A percentile compares a stretch with the other conserved stretches of the same genome.
These are phyloP conservation scores for Phaenicophaeus curvirostris DNA, from an alignment of 2,797 vertebrate species.

Conservation along the genomic window DNA sequence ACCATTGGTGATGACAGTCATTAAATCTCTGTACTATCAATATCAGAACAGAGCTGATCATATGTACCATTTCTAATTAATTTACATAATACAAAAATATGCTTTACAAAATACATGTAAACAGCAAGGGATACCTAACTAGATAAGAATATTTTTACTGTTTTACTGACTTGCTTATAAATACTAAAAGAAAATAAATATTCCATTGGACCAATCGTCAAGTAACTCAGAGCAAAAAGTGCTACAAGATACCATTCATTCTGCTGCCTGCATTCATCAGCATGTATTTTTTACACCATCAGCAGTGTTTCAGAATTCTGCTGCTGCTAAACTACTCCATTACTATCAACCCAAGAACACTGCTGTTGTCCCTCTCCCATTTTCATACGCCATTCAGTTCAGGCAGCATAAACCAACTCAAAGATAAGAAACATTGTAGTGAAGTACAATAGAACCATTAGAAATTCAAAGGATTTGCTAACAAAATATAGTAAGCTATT, in stretches of 20 bases:
- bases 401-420: neutral
- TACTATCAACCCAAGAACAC: neutral
- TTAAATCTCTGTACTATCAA: constrained; percentile 14
- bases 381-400: neutral
- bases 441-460: neutral
- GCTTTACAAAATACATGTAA: neutral
- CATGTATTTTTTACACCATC: neutral
- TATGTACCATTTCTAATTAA: neutral
- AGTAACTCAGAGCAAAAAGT: neutral
- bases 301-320: neutral
- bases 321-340: neutral
- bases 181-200: neutral
- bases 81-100: neutral
- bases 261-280: neutral
- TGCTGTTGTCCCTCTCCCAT: neutral
- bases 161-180: neutral
- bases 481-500: neutral
- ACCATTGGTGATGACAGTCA: neutral
- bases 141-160: neutral
- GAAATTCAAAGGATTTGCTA: neutral
- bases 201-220: neutral
- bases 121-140: neutral
- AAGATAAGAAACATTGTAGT: neutral
- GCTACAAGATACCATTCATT: neutral
- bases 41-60: neutral